Percentiles rank a stretch among this genome's conserved stretches.
phyloP scores from a whole-genome alignment of 2,888 invertebrate species.

The Ferdinandea cuprea region DNA sequence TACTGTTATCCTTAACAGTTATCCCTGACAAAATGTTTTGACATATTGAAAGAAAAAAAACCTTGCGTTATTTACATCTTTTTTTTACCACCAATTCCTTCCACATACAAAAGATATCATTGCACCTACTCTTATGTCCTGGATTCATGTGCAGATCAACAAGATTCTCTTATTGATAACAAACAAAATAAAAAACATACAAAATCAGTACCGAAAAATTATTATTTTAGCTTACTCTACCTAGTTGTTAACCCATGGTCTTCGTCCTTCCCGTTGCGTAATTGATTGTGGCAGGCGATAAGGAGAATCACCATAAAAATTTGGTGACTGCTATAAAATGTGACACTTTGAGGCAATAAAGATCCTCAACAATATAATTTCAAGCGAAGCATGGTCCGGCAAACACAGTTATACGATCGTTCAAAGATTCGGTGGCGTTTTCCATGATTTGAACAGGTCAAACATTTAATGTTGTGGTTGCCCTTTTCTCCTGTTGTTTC shows the following conservation, averaged over 20 bases:
- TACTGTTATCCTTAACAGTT: constrained; percentile 58
- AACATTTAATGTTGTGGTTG: constrained; percentile 62
- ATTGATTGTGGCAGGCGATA: constrained; percentile 69
- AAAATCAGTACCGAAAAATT: constrained; percentile 60
- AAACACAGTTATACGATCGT: constrained; percentile 64
- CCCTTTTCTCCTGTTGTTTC: constrained; percentile 35
- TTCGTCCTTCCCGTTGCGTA: constrained; percentile 60
- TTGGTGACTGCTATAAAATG: constrained; percentile 74
- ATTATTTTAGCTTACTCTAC: constrained; percentile 71
- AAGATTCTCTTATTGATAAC: constrained; percentile 43
- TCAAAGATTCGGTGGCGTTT: constrained; percentile 71
- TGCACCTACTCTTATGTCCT: constrained; percentile 54
- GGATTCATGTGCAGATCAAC: constrained; percentile 48
- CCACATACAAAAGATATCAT: constrained; percentile 5
- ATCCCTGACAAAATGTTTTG: constrained; percentile 58
- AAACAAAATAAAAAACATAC: constrained; percentile 39
- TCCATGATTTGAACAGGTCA: constrained; percentile 74
- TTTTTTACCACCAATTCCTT: neutral
- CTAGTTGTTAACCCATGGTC: constrained; percentile 66
- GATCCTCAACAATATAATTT: constrained; percentile 74
- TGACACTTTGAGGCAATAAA: constrained; percentile 73
- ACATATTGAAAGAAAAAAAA: constrained; percentile 61
- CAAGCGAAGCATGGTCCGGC: constrained; percentile 68
- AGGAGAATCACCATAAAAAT: constrained; percentile 70
- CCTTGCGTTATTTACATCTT: constrained; percentile 30